Evolutionary conservation across 1,140 invertebrate genomes (phyloP), one percentile per base, ranked within the genome.

Genomic region (Dendrolimus kikuchii): DNA sequence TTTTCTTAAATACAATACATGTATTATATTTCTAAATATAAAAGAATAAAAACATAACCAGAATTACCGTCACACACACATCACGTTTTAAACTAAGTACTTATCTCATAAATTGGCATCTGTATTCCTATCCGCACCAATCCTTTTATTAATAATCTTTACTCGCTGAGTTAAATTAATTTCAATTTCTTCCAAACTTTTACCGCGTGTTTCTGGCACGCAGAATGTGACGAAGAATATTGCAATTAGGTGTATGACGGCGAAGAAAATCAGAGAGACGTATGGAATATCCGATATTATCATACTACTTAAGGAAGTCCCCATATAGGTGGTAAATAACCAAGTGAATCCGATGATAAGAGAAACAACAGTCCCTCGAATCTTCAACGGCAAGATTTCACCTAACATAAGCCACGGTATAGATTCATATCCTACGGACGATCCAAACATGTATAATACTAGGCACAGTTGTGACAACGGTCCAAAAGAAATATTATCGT

Each of bases 361-460:
- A 2, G 95, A 94, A 7, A 95, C 96, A 0, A 96, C 96, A 0
- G 92, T 90, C 0, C 96, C 95, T 48, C 94, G 89, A 46, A 96
- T 93, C 76, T 92, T 95, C 0, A 91, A 88, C 7, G 94, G 95
- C 51, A 95, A 83, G 59, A 95, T 96, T 81, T 97, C 95, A 40
- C 96, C 96, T 91, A 97, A 94, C 92, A 98, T 96, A 5, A 98
- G 86, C 96, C 96, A 98, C 2, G 96, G 96, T 59, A 98, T 94
- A 0, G 96, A 96, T 0, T 96, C 97, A 66, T 95, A 95, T 2
- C 97, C 97, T 10, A 98, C 78, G 0, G 95, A 96, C 82, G 98
- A 99, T 37, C 95, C 94, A 39, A 96, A 86, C 0, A 98, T 94
- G 77, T 95, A 98, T 7, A 96, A 73, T 8, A 97, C 92, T 51